phyloP scores from a whole-genome alignment of 1,140 invertebrate genomes.

The Hylyphantes graminicola region DNA sequence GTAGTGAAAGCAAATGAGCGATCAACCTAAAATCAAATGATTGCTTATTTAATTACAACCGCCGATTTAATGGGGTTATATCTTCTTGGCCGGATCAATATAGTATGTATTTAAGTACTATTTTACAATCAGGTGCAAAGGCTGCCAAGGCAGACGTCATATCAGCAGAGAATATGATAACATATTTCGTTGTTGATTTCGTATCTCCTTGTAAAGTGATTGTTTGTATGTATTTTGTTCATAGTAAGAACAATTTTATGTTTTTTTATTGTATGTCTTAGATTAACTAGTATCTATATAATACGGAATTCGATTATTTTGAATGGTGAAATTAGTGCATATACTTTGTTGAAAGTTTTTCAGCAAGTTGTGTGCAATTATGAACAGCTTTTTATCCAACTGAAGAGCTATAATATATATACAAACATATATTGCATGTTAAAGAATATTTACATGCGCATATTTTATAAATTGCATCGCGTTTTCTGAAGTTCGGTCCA shows the following conservation, averaged over 20 bases:
- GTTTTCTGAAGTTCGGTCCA: slow-evolving; percentile 19
- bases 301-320: slow-evolving; percentile 12
- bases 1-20: too few species aligned
- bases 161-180: not conserved
- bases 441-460: slow-evolving; percentile 10
- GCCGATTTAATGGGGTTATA: not conserved
- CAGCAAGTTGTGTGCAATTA: slow-evolving; percentile 16
- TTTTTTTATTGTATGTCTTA: slow-evolving; percentile 17
- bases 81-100: slow-evolving; percentile 40
- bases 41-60: too few species aligned
- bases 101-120: slow-evolving; percentile 59
- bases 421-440: slow-evolving; percentile 17
- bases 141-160: slow-evolving; percentile 27
- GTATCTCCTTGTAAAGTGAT: slow-evolving; percentile 34
- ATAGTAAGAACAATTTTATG: slow-evolving; percentile 24
- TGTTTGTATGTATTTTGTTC: slow-evolving; percentile 33
- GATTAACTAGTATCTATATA: slow-evolving; percentile 13
- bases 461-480: not conserved
- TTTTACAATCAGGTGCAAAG: slow-evolving; percentile 46
- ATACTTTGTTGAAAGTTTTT: slow-evolving; percentile 10
- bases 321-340: slow-evolving; percentile 26
- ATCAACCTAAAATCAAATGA: too few species aligned
- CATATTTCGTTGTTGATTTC: slow-evolving; percentile 11
- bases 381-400: slow-evolving; percentile 11
- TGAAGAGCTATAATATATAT: slow-evolving; percentile 12